These are phyloP conservation scores for Leptinotarsa texana DNA, from an alignment of 1,140 invertebrate species.

Conservation along the genomic window DNA sequence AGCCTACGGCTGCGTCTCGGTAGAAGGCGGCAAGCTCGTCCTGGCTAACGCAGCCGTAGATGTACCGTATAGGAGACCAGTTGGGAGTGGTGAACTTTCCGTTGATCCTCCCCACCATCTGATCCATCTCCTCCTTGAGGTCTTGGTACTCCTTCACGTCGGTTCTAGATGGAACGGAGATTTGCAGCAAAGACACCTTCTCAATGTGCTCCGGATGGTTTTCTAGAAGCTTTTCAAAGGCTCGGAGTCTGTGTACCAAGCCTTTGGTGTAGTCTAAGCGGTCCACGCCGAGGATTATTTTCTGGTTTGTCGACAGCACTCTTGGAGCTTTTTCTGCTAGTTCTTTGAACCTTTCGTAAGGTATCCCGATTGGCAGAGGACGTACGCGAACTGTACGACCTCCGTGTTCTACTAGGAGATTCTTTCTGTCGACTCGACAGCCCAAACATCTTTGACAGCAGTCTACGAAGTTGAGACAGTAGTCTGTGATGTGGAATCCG, in stretches of 20 bases:
- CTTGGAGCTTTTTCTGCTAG: conserved; percentile 78
- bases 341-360: conserved; percentile 83
- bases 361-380: conserved; percentile 85
- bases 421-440: conserved; percentile 84
- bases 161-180: conserved; percentile 86
- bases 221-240: conserved; percentile 82
- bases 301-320: conserved; percentile 70
- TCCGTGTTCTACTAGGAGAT: conserved; percentile 84
- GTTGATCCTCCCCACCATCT: conserved; percentile 84
- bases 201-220: conserved; percentile 86
- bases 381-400: conserved; percentile 81
- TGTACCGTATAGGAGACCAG: conserved; percentile 85
- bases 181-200: conserved; percentile 80
- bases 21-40: conserved; percentile 84
- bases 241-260: conserved; percentile 79
- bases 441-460: conserved; percentile 86
- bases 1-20: conserved; percentile 77
- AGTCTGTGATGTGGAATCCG: conserved; percentile 89
- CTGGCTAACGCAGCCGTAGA: conserved; percentile 86
- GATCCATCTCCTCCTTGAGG: conserved; percentile 88
- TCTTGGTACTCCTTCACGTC: conserved; percentile 91
- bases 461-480: conserved; percentile 90
- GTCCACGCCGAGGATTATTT: conserved; percentile 85
- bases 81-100: conserved; percentile 85
- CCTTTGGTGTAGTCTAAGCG: conserved; percentile 92